Conservation (phyloP, 2,888 invertebrate species). For the Dryococelus australis region DNA sequence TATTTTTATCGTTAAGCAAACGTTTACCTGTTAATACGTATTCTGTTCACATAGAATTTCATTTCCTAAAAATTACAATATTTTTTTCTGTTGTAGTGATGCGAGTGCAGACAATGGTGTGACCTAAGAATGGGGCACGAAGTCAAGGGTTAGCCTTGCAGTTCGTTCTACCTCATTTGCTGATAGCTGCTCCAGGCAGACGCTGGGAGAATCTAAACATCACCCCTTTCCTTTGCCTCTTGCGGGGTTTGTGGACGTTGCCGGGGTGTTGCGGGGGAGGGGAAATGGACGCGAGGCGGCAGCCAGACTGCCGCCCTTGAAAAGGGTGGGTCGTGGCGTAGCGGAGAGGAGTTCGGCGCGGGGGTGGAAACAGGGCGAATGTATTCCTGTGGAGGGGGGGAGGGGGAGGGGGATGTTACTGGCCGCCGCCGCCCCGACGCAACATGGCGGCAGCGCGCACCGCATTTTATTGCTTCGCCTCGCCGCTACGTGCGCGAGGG, state of each 20-base stretch:
- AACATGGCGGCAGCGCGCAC: neutral
- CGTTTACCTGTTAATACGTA: too few relatives aligned
- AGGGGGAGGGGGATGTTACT: neutral
- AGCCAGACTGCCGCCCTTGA: conserved; percentile 16
- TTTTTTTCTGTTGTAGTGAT: too few relatives aligned
- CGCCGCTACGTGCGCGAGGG: neutral
- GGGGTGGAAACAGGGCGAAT: neutral
- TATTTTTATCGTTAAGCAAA: too few relatives aligned
- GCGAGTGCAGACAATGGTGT: too few relatives aligned
- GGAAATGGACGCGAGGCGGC: neutral
- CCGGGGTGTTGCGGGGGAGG: too few relatives aligned
- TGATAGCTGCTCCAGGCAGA: neutral
- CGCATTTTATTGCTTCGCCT: neutral
- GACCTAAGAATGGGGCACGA: neutral
- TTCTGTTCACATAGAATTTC: too few relatives aligned
- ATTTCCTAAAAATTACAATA: too few relatives aligned
- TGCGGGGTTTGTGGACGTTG: neutral
- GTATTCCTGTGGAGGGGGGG: neutral
- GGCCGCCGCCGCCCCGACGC: neutral
- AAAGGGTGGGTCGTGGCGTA: neutral
- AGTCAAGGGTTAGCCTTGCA: neutral
- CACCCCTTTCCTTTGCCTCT: neutral
- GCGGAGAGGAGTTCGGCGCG: neutral
- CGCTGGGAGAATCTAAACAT: neutral
- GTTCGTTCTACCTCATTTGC: conserved; percentile 1